Conservation (phyloP, 2,888 invertebrate genomes). For the Kryphioiulus occultus region DNA sequence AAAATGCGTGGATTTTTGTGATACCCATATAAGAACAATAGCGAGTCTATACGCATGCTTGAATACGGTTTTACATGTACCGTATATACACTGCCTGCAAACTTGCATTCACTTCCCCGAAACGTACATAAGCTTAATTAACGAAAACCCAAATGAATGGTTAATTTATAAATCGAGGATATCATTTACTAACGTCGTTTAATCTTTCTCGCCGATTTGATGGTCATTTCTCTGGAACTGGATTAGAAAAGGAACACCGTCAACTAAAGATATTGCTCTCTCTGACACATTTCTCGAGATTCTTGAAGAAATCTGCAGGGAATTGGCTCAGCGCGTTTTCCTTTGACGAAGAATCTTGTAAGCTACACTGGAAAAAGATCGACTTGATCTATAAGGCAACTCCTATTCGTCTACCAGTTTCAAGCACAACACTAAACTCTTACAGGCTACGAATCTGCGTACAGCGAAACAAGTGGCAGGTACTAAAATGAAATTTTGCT, state of each 20-base stretch:
- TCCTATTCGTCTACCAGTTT: neutral
- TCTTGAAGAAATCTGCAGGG: neutral
- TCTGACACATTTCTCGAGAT: neutral
- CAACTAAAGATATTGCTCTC: neutral
- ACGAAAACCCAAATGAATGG: too few relatives aligned
- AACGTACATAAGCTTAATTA: too few relatives aligned
- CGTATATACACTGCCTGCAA: too few relatives aligned
- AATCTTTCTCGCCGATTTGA: neutral
- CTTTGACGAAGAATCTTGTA: neutral
- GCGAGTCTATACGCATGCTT: too few relatives aligned
- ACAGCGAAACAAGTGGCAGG: neutral
- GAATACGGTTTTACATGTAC: too few relatives aligned
- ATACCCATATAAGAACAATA: too few relatives aligned
- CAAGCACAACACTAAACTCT: neutral
- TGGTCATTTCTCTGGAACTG: neutral
- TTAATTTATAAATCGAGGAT: too few relatives aligned
- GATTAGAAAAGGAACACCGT: neutral
- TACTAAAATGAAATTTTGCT: neutral
- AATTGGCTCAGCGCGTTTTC: neutral
- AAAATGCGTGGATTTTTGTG: too few relatives aligned
- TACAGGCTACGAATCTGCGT: neutral
- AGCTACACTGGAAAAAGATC: neutral
- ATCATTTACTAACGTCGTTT: neutral
- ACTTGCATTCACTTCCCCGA: too few relatives aligned
- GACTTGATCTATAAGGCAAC: neutral